Percentiles rank a stretch among this genome's conserved stretches.
phyloP scores from a whole-genome alignment of 1,140 invertebrate species.

The Drosophila nasuta region DNA sequence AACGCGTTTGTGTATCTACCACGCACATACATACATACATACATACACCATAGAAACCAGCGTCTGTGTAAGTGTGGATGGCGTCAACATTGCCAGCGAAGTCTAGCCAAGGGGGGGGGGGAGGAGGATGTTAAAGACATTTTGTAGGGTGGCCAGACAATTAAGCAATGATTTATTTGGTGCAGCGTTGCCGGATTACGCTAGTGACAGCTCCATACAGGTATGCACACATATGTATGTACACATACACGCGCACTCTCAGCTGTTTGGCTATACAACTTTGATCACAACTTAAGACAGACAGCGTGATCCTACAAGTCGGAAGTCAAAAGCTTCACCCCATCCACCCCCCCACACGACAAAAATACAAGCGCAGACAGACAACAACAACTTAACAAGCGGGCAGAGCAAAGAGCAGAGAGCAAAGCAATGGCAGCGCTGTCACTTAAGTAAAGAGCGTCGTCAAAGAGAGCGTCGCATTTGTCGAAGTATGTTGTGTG shows the following conservation, averaged over 20 bases:
- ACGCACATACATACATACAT: not conserved
- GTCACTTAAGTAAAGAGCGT: slow-evolving; percentile 36
- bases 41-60: not conserved
- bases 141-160: slow-evolving; percentile 29
- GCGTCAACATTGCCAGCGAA: slow-evolving; percentile 7
- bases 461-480: slow-evolving; percentile 20
- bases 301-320: slow-evolving; percentile 39
- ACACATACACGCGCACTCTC: slow-evolving; percentile 24
- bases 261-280: slow-evolving; percentile 33
- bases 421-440: slow-evolving; percentile 13
- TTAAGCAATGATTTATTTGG: slow-evolving; percentile 41
- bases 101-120: not conserved
- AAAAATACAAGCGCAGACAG: slow-evolving; percentile 24
- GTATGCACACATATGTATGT: slow-evolving; percentile 53
- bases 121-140: slow-evolving; percentile 18
- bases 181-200: slow-evolving; percentile 38
- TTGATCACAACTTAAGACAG: slow-evolving; percentile 32
- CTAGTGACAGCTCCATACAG: slow-evolving; percentile 66
- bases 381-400: slow-evolving; percentile 14
- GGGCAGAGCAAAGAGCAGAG: not conserved
- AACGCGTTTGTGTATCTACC: slow-evolving; percentile 69
- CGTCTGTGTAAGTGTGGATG: slow-evolving; percentile 6
- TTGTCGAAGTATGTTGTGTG: not conserved
- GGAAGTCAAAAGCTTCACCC: slow-evolving; percentile 26
- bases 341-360: not conserved